Evolutionary conservation across 2,113 vertebrate species (phyloP), one percentile per base, ranked within the genome.

Genomic region (Coregonus clupeaformis): DNA sequence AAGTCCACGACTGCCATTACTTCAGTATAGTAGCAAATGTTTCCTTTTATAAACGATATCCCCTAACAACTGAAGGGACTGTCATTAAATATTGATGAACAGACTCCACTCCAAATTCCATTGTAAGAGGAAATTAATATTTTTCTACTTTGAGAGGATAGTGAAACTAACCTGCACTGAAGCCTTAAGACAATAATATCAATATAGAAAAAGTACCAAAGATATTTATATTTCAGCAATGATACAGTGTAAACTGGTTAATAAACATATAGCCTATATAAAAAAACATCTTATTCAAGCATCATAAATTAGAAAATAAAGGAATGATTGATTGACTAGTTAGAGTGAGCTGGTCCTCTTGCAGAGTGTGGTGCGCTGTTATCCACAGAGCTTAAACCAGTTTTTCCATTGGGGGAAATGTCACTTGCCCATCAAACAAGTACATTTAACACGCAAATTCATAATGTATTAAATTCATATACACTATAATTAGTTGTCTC

Each of bases 161-260:
- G 25, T 65, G 27, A 62, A 62, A 62, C 60, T 60, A 36, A 36
- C 36, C 24, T 59, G 59, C 24, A 60, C 7, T 9, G 25, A 62
- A 25, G 9, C 55, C 16, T 71, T 60, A 52, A 65, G 18, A 73
- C 47, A 29, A 29, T 42, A 64, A 13, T n/a, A 24, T 60, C 32
- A 42, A 64, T 45, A 49, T 73, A 65, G 24, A 64, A 52, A 85
- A 85, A 84, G 80, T 86, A 87, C n/a, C 75, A 85, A 89, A 89
- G 42, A 76, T 57, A 81, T 80, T 86, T 87, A 77, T 82, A 29
- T 87, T 80, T 77, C 60, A 82, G 64, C 77, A 83, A 72, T 80
- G 73, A 86, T 76, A 77, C 76, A 80, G 59, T 87, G 84, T 86
- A 90, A 90, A 89, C 83, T 0, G 67, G 77, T 88, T 78, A 82